These are phyloP conservation scores for Pseudobourletiella spinata DNA, from an alignment of 1,140 invertebrate species.

Conservation along the genomic window DNA sequence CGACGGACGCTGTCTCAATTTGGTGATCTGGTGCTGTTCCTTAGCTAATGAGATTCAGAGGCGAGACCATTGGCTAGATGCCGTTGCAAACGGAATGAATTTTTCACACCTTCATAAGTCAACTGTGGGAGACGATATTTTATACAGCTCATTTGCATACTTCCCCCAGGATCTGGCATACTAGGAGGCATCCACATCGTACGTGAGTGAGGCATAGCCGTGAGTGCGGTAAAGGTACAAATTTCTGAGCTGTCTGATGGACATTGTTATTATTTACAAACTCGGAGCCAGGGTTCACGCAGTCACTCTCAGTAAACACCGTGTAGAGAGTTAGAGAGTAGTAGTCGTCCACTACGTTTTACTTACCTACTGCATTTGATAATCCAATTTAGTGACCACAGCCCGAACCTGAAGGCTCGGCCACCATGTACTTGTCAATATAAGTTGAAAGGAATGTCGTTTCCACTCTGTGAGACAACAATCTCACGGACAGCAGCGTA, in stretches of 20 bases:
- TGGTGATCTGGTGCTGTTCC: not conserved
- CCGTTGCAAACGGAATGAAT: not conserved
- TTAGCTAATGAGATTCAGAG: not conserved
- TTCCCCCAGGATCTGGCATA: not conserved
- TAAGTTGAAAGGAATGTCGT: too few relatives aligned
- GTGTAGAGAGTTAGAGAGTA: too few relatives aligned
- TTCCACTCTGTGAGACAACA: too few relatives aligned
- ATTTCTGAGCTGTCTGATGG: not conserved
- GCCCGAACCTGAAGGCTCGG: too few relatives aligned
- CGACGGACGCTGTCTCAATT: not conserved
- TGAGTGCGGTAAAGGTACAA: not conserved
- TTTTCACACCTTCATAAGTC: conserved; percentile 4
- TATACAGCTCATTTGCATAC: not conserved
- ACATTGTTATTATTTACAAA: not conserved
- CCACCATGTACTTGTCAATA: too few relatives aligned
- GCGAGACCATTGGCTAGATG: not conserved
- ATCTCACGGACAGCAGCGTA: too few relatives aligned
- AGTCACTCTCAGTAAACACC: too few relatives aligned
- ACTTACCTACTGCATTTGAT: too few relatives aligned
- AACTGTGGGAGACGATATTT: conserved; percentile 2
- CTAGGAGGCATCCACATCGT: not conserved
- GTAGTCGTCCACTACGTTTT: too few relatives aligned
- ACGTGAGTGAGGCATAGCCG: not conserved
- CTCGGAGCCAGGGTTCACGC: too few relatives aligned
- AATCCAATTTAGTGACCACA: too few relatives aligned